Base-by-base conservation (phyloP, 1,140 invertebrate species). In the Drosophila arizonae region DNA sequence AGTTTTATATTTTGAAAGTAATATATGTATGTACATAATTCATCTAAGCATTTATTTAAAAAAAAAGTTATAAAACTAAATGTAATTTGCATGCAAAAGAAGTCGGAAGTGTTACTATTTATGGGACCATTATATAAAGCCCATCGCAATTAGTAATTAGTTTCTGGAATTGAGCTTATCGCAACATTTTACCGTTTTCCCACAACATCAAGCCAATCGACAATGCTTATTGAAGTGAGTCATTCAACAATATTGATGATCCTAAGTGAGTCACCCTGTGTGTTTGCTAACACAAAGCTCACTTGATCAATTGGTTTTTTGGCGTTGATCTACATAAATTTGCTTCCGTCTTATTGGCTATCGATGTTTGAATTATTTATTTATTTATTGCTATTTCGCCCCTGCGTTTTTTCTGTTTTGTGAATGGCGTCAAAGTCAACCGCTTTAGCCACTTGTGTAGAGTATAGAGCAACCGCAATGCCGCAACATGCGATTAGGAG, bases 391-490 rank as follows among this genome's bases (percentile, higher is more conserved):
- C 33, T 68, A 48, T 33, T 64, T 56, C 50, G 36, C 33, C 15
- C 46, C 24, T 36, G 48, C 28, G 4, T 43, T n/a, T 41, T 54
- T 55, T 45, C 28, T 33, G 6, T 60, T 68, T 80, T 77, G 81
- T 84, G 81, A 84, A 86, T 85, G 81, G 81, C 73, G 79, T 51
- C 64, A 72, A 72, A 73, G 65, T 69, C 57, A 73, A 73, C 57
- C 64, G 36, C 71, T 68, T 72, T 45, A 36, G 63, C 21, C 56
- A 67, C 56, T 62, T 68, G 62, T 26, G 3, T 15, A 61, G 56
- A 39, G 48, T 21, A 67, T 43, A 39, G 21, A 45, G 56, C 51
- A 61, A 55, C 56, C 51, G 51, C 71, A 68, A 62, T 50, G 71
- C 56, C 56, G 21, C 51, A 36, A 62, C 68, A 69, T 69, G 65